Base-by-base conservation (phyloP, 2,113 vertebrate genomes). In the Oreochromis tanganicae region DNA sequence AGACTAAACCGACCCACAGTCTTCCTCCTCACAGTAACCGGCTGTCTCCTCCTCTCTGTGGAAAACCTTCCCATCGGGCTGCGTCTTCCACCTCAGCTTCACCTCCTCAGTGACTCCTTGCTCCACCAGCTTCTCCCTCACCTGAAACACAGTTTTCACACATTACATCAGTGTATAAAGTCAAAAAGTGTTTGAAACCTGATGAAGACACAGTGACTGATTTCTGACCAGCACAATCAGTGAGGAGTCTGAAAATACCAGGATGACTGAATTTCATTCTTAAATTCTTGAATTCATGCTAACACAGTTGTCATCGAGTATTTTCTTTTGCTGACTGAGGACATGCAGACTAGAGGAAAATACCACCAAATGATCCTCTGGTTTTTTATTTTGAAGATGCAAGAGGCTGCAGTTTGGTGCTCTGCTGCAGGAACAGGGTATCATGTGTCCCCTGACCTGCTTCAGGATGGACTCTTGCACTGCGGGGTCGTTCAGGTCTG, bases 381-480 rank as follows among this genome's bases (percentile, higher is more conserved):
- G 9, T 0, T 63, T 34, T 29, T 17, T 61, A 61, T 6, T 63
- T 63, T 63, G 19, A n/a, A 36, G 9, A 63, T 63, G 59, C 0
- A 63, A 14, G 0, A 34, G 7, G 24, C 24, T 59, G 0, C 27
- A 59, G 56, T 59, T 59, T 59, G 27, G 13, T 59, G 56, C 24
- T 59, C 29, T 34, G 59, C 41, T 2, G 16, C 59, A 63, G 59
- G 59, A 63, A 63, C 59, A 63, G 59, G 59, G 32, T 34, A 4
- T 1, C 1, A 0, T 11, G 59, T 63, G 29, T 19, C 32, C 17
- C 19, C 87, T 78, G 29, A 89, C 90, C 88, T 91, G 83, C 81
- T 46, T 61, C 38, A 85, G 59, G 73, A 92, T 27, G 56, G 21
- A 14, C 12, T 84, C 38, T 9, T 83, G 87, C 32, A 90, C 12